Base-by-base conservation (phyloP, 2,113 vertebrate genomes). In the Nestor notabilis region DNA sequence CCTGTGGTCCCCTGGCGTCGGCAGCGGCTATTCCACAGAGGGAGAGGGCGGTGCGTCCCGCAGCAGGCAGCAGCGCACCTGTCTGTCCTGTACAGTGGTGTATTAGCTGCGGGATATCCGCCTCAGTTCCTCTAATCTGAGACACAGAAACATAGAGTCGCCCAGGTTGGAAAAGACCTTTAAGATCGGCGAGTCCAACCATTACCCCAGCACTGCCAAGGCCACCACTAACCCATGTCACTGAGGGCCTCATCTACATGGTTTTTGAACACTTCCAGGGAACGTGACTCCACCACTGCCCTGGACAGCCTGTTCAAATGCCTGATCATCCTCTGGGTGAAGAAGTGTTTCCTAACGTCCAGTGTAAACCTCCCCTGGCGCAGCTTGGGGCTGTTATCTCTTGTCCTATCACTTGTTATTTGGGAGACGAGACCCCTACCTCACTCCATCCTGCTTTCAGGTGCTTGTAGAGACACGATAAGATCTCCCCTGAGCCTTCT, bases 51-150 rank as follows among this genome's bases (percentile, higher is more conserved):
- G 10, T 5, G n/a, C 0, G 5, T 37, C 58, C 52, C 35, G 33
- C 33, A 33, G 4, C 11, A 13, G 31, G 56, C 74, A 64, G 50
- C 50, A 37, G 35, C 19, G 37, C 55, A 12, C 11, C 69, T 18
- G 63, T 56, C 1, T 0, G 27, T 4, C 31, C 55, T 8, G n/a
- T n/a, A 35, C 13, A 16, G n/a, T 31, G 63, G 37, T 29, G 7
- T 2, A 5, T 49, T 25, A 28, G 29, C 70, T 74, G 43, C 19
- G 17, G 41, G 52, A 60, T 21, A 64, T 37, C 7, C 11, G 24
- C 24, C 31, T 53, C 47, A 15, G 17, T 31, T n/a, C 31, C 43
- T 13, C 1, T 20, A 2, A n/a, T 31, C 50, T 10, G 33, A n/a
- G 13, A 20, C 55, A 10, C n/a, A n/a, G 20, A 58, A 23, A n/a